Evolutionary conservation across 2,888 invertebrate genomes (phyloP).

Genomic region (Pardosa pseudoannulata): DNA sequence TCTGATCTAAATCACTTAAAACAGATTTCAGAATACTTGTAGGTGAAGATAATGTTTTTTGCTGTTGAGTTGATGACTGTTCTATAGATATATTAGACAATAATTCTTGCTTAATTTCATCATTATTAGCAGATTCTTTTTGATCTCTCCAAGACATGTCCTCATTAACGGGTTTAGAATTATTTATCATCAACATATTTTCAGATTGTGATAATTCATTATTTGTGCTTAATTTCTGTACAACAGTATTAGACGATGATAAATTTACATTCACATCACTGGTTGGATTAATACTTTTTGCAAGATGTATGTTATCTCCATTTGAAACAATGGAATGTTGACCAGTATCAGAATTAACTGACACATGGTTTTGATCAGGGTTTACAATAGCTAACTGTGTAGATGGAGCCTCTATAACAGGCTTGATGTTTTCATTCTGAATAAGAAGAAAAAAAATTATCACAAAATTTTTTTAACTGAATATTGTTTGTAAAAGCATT

Average conservation of each 20-base stretch:
- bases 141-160: neutral
- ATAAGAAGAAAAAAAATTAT: neutral
- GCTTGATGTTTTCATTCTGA: neutral
- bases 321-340: neutral
- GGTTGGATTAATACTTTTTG: neutral
- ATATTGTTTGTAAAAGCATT: too few relatives aligned
- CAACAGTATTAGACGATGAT: neutral
- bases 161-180: neutral
- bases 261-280: neutral
- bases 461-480: too few relatives aligned
- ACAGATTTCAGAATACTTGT: conserved; percentile 20
- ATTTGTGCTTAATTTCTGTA: neutral
- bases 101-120: neutral
- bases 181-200: neutral
- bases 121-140: neutral
- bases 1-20: neutral
- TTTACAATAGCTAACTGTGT: neutral
- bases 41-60: neutral
- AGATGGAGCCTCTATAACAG: neutral
- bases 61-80: neutral
- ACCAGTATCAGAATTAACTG: neutral
- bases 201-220: neutral
- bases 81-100: neutral
- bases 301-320: neutral
- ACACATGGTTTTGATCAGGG: neutral